A percentile compares a stretch with the other conserved stretches of the same genome.
phyloP scores from a whole-genome alignment of 2,888 invertebrate species.

The Timema podura region DNA sequence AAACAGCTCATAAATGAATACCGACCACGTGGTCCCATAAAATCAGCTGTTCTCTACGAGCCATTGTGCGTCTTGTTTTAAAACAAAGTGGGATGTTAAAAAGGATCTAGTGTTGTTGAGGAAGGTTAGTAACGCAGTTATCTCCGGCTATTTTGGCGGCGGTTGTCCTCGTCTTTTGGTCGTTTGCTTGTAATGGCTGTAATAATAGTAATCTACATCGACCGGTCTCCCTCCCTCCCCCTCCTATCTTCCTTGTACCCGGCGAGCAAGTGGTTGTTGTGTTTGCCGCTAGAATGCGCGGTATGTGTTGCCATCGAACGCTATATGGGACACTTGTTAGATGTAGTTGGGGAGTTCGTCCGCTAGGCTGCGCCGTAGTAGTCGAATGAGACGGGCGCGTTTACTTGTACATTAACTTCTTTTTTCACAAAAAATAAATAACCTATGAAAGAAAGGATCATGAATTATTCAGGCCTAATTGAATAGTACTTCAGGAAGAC shows the following conservation, averaged over 20 bases:
- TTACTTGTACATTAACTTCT: too few relatives aligned
- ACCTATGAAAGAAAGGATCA: too few relatives aligned
- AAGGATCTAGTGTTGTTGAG: slow-evolving; percentile 11
- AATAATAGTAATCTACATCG: slow-evolving; percentile 29
- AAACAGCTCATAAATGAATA: too few relatives aligned
- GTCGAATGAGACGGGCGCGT: too few relatives aligned
- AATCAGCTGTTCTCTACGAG: too few relatives aligned
- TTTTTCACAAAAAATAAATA: too few relatives aligned
- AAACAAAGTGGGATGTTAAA: not conserved
- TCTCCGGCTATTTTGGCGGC: slow-evolving; percentile 10
- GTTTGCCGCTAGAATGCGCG: slow-evolving; percentile 11
- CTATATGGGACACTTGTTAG: not conserved
- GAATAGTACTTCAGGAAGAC: too few relatives aligned
- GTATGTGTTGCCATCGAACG: not conserved
- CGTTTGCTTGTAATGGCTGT: slow-evolving; percentile 25
- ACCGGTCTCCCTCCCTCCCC: slow-evolving; percentile 11
- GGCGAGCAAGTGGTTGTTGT: not conserved
- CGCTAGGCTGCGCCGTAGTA: too few relatives aligned
- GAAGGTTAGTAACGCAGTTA: slow-evolving; percentile 18
- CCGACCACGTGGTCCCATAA: too few relatives aligned
- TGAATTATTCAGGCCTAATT: too few relatives aligned
- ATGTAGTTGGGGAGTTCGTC: not conserved
- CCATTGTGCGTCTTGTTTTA: not conserved
- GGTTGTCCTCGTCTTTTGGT: slow-evolving; percentile 24
- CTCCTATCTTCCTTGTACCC: not conserved